Evolutionary conservation across 1,140 invertebrate species (phyloP), one percentile per base, ranked within the genome.

Genomic region (Pseudomyrmex sp.): DNA sequence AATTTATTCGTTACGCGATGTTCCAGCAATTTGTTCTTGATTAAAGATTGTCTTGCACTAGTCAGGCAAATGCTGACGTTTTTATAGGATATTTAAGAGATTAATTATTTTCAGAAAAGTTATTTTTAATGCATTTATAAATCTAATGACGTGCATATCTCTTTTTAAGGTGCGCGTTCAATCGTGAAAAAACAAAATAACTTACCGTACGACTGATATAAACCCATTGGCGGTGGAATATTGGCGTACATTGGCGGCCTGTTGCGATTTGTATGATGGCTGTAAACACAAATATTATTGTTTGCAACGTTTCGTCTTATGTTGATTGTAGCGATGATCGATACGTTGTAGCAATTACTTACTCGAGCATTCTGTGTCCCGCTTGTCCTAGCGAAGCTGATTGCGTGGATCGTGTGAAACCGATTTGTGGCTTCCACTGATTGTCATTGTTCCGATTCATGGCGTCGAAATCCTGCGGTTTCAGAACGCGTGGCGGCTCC

Each of bases 401-500:
- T 69, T 96, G 95, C 74, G 95, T 95, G 1, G 95, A 95, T 10
- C 94, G 95, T 1, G 95, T 95, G 95, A 97, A 97, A 85, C 97
- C 97, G 70, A 97, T 96, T 88, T 96, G 95, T 8, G 97, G 97
- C 83, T 95, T 93, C 96, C 96, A 98, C 80, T 96, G 96, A 74
- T 94, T 92, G 10, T 91, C 92, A 59, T 93, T 90, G 83, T 95
- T 95, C 85, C 95, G 95, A 91, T 96, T 95, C 91, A 97, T 96
- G 54, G 95, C 95, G 20, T 95, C 95, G 80, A 97, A 96, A 92
- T 98, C 96, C 66, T 96, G 96, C 0, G 98, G 97, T 93, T 98
- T 98, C 48, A 99, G 94, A 1, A 98, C 97, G 74, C 95, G 94
- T 0, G 96, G 95, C 1, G 98, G 98, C 68, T 97, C 95, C 44